Evolutionary conservation across 2,113 vertebrate genomes (phyloP).

Genomic region (Oncorhynchus masou): DNA sequence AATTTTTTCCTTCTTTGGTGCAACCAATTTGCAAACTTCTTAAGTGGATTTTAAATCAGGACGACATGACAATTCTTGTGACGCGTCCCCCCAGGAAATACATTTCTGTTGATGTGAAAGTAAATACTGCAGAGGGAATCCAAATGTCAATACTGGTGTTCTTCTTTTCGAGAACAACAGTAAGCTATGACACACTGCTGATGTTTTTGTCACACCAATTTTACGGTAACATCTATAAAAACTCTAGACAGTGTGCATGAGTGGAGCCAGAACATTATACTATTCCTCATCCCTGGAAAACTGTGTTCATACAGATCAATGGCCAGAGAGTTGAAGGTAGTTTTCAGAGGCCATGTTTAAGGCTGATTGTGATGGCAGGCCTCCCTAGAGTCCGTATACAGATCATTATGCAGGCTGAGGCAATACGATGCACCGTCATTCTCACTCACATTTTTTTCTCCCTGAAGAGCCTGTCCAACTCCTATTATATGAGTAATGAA

Average conservation of each 20-base stretch:
- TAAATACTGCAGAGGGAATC: constrained; percentile 17
- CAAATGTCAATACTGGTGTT: neutral
- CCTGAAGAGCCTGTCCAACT: neutral
- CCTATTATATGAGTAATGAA: no score
- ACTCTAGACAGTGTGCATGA: neutral
- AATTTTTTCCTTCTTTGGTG: neutral
- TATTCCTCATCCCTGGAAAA: constrained; percentile 11
- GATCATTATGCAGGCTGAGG: no score
- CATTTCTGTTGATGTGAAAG: constrained; percentile 31
- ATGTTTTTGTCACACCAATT: neutral
- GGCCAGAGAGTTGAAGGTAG: neutral
- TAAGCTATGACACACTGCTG: neutral
- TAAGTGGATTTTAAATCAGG: constrained; percentile 55
- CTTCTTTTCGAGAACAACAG: neutral
- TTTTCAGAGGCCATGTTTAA: constrained; percentile 7
- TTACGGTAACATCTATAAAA: no score
- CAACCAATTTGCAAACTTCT: constrained; percentile 45
- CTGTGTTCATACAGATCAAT: constrained; percentile 20
- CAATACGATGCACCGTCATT: neutral
- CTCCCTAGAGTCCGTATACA: no score
- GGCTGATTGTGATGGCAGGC: no score
- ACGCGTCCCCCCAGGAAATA: constrained; percentile 28
- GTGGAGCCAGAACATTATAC: neutral
- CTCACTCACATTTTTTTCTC: neutral
- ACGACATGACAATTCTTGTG: constrained; percentile 25